Conservation (phyloP, 2,113 vertebrate species). For the Gadus chalcogrammus region DNA sequence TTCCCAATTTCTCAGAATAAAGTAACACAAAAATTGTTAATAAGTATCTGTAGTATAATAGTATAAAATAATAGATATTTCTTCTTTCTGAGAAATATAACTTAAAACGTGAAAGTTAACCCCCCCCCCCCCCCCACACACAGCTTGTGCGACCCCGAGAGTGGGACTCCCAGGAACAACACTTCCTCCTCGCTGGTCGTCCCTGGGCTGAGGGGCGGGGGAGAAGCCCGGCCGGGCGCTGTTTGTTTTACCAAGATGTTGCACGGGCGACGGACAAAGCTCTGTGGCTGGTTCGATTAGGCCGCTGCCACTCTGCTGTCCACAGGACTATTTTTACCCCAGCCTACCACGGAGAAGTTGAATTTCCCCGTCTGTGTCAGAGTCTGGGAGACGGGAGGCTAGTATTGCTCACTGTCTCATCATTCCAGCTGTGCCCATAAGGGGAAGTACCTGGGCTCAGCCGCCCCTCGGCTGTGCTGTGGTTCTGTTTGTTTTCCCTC, state of each 20-base stretch:
- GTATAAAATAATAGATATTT: no score
- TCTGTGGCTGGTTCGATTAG: conserved; percentile 30
- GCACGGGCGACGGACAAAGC: background rate
- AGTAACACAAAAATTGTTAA: no score
- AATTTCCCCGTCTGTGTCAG: conserved; percentile 74
- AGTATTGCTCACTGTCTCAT: conserved; percentile 69
- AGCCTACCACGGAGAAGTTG: conserved; percentile 50
- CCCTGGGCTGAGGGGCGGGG: no score
- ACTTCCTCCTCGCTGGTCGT: no score
- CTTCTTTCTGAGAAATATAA: no score
- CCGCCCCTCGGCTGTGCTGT: conserved; percentile 57
- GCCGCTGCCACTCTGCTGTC: conserved; percentile 29
- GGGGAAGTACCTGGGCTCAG: conserved; percentile 67
- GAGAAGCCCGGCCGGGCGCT: no score
- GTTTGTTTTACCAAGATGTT: background rate
- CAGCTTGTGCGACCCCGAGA: no score
- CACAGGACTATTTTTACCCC: conserved; percentile 56
- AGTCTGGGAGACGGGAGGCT: conserved; percentile 63
- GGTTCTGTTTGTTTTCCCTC: conserved; percentile 58
- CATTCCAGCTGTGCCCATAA: conserved; percentile 69
- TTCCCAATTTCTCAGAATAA: no score
- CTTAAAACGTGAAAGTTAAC: no score
- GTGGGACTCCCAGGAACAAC: no score
- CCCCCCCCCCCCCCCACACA: no score
- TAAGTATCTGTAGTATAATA: no score